Conservation (phyloP, 1,140 invertebrate genomes). For the Caenorhabditis latens region DNA sequence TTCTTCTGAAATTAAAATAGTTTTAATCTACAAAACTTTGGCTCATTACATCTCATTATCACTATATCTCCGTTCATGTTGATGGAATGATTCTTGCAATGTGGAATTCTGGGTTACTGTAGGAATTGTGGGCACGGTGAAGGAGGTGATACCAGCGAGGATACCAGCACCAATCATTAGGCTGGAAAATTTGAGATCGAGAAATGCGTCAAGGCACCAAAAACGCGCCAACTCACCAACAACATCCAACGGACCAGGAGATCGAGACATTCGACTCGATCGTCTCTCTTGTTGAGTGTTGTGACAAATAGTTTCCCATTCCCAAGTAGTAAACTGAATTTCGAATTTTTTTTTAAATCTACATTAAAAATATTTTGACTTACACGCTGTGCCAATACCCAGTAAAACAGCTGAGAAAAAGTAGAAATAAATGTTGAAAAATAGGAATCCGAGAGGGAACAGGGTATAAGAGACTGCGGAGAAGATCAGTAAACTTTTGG, state of each 20-base stretch:
- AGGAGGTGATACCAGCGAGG: background rate
- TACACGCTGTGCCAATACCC: background rate
- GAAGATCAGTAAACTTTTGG: background rate
- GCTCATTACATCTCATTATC: background rate
- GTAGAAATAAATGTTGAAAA: constrained; percentile 3
- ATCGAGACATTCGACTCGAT: constrained; percentile 8
- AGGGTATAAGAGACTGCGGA: background rate
- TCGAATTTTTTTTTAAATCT: too few relatives aligned
- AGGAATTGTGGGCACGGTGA: background rate
- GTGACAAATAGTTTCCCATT: background rate
- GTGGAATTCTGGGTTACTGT: background rate
- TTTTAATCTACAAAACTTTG: background rate
- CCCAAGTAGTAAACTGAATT: constrained; percentile 6
- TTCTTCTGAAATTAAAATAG: background rate
- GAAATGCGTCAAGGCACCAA: background rate
- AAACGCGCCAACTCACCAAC: background rate
- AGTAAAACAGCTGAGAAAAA: background rate
- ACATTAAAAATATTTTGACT: background rate
- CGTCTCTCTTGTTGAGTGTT: constrained; percentile 14
- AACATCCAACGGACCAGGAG: background rate
- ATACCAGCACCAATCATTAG: constrained; percentile 1
- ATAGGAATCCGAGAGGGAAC: constrained; percentile 27
- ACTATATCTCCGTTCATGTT: constrained; percentile 3
- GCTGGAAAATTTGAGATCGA: background rate
- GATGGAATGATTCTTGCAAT: background rate